Evolutionary conservation across 2,888 invertebrate species (phyloP).

Genomic region (Coecobrya sp.): DNA sequence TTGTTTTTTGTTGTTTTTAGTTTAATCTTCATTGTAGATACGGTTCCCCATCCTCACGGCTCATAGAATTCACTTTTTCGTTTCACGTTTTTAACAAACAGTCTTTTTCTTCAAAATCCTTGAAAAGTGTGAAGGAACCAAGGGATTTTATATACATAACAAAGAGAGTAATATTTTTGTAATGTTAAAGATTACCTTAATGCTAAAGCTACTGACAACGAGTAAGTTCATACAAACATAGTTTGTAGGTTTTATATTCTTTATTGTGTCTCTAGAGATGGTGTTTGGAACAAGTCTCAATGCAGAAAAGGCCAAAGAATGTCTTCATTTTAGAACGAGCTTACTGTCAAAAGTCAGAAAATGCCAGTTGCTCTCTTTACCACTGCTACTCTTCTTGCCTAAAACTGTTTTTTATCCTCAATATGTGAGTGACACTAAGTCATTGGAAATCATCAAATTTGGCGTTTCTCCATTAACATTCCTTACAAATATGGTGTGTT

Average conservation of each 20-base stretch:
- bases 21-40: too few relatives aligned
- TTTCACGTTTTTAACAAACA: too few relatives aligned
- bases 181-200: not conserved
- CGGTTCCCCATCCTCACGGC: too few relatives aligned
- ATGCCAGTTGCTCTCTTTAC: not conserved
- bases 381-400: not conserved
- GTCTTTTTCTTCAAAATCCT: too few relatives aligned
- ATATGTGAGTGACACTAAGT: conserved; percentile 84
- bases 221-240: not conserved
- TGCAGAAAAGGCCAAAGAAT: conserved; percentile 6
- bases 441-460: conserved; percentile 84
- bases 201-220: not conserved
- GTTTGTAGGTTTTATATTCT: not conserved
- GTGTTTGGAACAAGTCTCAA: conserved; percentile 2
- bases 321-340: conserved; percentile 11
- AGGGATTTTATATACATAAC: too few relatives aligned
- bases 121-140: too few relatives aligned
- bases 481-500: not conserved
- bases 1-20: too few relatives aligned
- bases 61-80: too few relatives aligned
- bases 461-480: conserved; percentile 79
- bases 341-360: conserved; percentile 62
- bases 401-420: not conserved
- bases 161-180: not conserved
- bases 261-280: conserved; percentile 11